phyloP scores from a whole-genome alignment of 2,888 invertebrate species.

The Torymus tubicola region DNA sequence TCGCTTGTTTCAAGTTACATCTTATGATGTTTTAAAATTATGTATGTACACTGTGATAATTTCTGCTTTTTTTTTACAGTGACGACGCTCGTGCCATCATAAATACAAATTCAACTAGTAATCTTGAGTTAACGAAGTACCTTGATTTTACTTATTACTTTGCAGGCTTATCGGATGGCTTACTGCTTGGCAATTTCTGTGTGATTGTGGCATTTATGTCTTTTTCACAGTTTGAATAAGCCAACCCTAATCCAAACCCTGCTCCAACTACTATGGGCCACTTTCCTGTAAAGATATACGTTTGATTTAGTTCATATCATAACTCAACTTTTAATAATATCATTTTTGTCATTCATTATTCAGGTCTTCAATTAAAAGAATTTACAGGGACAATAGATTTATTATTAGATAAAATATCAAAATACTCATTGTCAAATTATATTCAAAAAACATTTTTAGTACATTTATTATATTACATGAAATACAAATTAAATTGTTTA shows the following conservation, averaged over 20 bases:
- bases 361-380: no score
- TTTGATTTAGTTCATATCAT: neutral
- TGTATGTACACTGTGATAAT: constrained; percentile 62
- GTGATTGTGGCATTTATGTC: constrained; percentile 78
- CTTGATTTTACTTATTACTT: constrained; percentile 17
- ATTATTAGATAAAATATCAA: no score
- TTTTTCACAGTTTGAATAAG: constrained; percentile 91
- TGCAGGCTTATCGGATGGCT: constrained; percentile 29
- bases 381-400: no score
- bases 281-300: constrained; percentile 79
- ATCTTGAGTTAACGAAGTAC: constrained; percentile 47
- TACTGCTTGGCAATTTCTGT: constrained; percentile 49
- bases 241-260: constrained; percentile 94
- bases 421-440: no score
- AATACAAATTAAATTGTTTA: neutral
- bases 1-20: constrained; percentile 54
- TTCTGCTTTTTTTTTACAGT: constrained; percentile 53
- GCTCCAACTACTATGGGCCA: constrained; percentile 94
- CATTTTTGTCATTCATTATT: no score
- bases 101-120: constrained; percentile 56
- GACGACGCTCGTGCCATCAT: constrained; percentile 6
- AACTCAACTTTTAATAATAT: no score
- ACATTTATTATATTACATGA: no score
- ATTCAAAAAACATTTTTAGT: no score
- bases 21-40: constrained; percentile 51